phyloP scores from a whole-genome alignment of 2,797 vertebrate genomes.

The Squalus acanthias region DNA sequence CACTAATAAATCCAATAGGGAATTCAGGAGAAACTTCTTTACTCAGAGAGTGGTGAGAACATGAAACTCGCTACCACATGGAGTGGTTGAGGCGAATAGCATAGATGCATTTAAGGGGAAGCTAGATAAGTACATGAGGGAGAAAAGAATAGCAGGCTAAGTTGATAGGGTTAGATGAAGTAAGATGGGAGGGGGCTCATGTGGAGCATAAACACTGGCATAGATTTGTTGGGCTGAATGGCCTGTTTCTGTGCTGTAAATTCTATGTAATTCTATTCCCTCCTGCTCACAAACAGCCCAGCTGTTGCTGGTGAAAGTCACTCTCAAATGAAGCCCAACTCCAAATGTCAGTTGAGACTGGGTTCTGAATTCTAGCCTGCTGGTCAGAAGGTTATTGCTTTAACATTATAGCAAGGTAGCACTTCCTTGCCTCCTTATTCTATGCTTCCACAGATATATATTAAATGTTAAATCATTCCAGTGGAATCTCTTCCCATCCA shows the following conservation, averaged over 20 bases:
- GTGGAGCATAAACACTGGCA: background rate
- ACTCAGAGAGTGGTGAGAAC: background rate
- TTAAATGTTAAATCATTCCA: background rate
- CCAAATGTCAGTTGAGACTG: background rate
- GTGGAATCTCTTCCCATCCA: background rate
- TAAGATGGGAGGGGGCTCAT: background rate
- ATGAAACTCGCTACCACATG: background rate
- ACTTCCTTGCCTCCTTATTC: background rate
- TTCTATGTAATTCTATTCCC: background rate
- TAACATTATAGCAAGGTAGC: background rate
- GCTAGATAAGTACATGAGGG: background rate
- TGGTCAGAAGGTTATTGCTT: background rate
- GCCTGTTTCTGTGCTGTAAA: background rate
- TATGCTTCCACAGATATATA: background rate
- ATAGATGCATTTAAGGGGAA: background rate
- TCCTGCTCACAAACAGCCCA: background rate
- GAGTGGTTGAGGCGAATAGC: background rate
- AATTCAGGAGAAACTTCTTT: background rate
- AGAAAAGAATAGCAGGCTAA: background rate
- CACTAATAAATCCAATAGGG: background rate
- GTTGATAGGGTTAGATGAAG: background rate
- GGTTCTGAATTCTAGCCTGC: background rate
- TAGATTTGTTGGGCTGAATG: background rate
- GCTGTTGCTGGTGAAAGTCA: background rate
- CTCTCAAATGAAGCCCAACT: background rate